phyloP scores from a whole-genome alignment of 2,113 vertebrate genomes.

The Acanthisitta chloris region DNA sequence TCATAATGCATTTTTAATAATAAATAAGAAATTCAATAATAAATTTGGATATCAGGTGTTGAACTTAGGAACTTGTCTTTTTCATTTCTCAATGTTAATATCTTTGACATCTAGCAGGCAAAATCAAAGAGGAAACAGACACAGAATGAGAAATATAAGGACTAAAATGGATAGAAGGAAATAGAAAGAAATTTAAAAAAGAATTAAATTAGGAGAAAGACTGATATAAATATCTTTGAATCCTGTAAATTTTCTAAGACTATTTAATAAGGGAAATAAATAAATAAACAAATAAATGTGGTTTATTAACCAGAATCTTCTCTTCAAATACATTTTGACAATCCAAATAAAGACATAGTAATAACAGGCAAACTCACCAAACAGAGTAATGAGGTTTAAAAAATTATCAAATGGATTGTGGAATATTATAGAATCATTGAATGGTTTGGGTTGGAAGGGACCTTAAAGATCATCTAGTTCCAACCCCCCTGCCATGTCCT shows the following conservation, averaged over 20 bases:
- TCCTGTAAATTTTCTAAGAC: not conserved
- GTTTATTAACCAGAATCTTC: not conserved
- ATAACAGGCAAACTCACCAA: not conserved
- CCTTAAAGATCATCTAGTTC: not conserved
- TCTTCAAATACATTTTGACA: not conserved
- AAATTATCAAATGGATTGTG: not conserved
- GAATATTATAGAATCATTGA: not conserved
- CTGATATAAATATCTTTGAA: not conserved
- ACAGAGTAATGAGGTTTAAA: not conserved
- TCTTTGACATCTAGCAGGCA: not conserved
- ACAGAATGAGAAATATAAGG: not conserved
- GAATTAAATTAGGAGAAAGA: not conserved
- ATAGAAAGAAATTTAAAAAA: not conserved
- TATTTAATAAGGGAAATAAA: not conserved
- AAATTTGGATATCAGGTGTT: conserved; percentile 15
- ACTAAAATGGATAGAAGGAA: not conserved
- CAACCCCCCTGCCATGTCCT: not conserved
- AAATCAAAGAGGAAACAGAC: not conserved
- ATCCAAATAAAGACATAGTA: not conserved
- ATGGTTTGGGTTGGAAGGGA: not conserved
- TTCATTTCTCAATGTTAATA: not conserved
- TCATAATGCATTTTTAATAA: conserved; percentile 68
- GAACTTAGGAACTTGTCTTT: not conserved
- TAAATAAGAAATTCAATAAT: conserved; percentile 63
- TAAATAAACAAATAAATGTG: not conserved